Evolutionary conservation across 2,888 invertebrate genomes (phyloP).

Genomic region (Dimorphilus gyrociliatus): DNA sequence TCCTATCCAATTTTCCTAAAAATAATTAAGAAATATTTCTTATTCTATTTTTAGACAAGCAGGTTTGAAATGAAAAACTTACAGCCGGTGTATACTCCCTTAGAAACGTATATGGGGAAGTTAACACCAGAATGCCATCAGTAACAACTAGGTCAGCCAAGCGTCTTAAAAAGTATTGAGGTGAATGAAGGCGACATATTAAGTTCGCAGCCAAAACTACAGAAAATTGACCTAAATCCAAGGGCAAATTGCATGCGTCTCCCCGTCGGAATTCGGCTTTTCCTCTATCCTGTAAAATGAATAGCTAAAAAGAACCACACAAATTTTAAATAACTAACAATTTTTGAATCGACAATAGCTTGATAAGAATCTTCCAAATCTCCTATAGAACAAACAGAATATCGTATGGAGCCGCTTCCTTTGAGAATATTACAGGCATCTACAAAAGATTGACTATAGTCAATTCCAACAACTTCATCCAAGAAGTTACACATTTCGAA

Average conservation of each 20-base stretch:
- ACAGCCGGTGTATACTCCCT: conserved; percentile 30
- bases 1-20: conserved; percentile 24
- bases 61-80: too few relatives aligned
- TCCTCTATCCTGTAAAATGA: conserved; percentile 15
- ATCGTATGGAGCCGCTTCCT: conserved; percentile 16
- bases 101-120: conserved; percentile 33
- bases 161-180: conserved; percentile 22
- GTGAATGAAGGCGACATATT: conserved; percentile 26
- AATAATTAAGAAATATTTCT: not conserved
- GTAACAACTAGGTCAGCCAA: conserved; percentile 21
- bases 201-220: conserved; percentile 33
- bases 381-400: conserved; percentile 25
- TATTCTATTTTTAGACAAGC: too few relatives aligned
- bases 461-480: conserved; percentile 29
- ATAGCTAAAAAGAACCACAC: not conserved
- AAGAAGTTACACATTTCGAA: conserved; percentile 28
- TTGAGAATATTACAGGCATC: conserved; percentile 25
- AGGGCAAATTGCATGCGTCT: conserved; percentile 30
- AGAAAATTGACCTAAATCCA: conserved; percentile 27
- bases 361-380: conserved; percentile 18
- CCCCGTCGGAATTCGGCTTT: conserved; percentile 23
- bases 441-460: conserved; percentile 31
- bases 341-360: conserved; percentile 16
- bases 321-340: conserved; percentile 16
- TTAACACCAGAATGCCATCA: conserved; percentile 29